A percentile compares a stretch with the other conserved stretches of the same genome.
These are phyloP conservation scores for Carollia perspicillata DNA, from an alignment of 2,113 vertebrate genomes.

Conservation along the genomic window DNA sequence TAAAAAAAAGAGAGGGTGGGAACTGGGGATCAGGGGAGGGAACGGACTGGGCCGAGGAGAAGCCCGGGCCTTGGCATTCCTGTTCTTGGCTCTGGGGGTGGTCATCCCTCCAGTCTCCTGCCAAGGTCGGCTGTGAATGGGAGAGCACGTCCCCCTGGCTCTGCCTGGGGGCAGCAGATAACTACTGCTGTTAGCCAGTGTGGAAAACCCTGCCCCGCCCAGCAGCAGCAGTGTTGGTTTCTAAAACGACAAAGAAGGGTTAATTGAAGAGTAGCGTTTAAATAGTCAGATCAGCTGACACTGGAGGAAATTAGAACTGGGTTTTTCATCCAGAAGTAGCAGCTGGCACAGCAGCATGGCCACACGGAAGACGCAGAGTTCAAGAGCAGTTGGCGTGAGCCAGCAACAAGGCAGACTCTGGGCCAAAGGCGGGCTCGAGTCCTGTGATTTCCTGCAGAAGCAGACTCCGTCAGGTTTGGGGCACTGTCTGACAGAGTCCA, in stretches of 20 bases:
- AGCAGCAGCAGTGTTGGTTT: neutral
- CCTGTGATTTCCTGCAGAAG: neutral
- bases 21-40: no score
- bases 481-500: neutral
- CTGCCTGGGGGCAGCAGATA: neutral
- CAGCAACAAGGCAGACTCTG: neutral
- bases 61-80: neutral
- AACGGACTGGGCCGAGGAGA: neutral
- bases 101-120: neutral
- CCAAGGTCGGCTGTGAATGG: neutral
- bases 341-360: neutral
- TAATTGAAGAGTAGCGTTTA: neutral
- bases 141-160: neutral
- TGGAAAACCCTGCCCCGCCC: neutral
- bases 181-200: neutral
- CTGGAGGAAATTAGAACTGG: neutral
- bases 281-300: neutral
- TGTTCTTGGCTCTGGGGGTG: no score
- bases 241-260: neutral
- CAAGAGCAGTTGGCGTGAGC: fast-evolving
- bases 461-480: neutral
- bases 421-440: neutral
- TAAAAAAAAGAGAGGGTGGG: neutral
- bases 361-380: neutral
- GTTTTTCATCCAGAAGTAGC: neutral